Evolutionary conservation across 1,140 invertebrate species (phyloP).

Genomic region (Halictus rubicundus): DNA sequence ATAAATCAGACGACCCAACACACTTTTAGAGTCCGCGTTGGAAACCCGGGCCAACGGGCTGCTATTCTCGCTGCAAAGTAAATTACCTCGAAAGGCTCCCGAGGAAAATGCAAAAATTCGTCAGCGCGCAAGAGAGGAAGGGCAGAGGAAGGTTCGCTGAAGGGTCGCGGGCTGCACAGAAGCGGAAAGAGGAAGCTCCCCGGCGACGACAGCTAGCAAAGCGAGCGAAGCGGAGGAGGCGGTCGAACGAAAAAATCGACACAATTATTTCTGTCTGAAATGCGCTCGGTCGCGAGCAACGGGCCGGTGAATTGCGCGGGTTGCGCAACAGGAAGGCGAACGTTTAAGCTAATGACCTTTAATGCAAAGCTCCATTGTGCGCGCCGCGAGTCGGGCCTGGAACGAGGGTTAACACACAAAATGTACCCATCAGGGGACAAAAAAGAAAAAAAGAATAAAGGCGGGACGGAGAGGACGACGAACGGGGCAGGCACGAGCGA

Average conservation of each 20-base stretch:
- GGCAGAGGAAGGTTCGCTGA: neutral
- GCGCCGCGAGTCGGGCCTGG: conserved; percentile 45
- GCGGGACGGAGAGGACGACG: neutral
- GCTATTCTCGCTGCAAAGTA: no score
- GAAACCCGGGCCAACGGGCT: no score
- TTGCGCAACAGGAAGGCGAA: conserved; percentile 70
- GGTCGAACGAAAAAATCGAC: conserved; percentile 29
- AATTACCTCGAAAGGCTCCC: no score
- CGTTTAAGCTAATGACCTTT: conserved; percentile 72
- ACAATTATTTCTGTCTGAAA: conserved; percentile 47
- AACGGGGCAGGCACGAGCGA: no score
- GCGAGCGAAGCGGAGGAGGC: neutral
- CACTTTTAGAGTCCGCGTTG: no score
- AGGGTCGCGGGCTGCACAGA: neutral
- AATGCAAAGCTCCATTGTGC: conserved; percentile 67
- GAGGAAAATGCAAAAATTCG: no score
- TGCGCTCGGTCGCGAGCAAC: conserved; percentile 45
- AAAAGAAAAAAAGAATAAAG: conserved; percentile 32
- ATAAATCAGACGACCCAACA: no score
- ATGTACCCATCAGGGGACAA: conserved; percentile 54
- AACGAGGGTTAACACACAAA: conserved; percentile 60
- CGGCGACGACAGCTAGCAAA: neutral
- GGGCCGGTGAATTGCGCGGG: conserved; percentile 58
- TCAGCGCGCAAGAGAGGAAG: no score
- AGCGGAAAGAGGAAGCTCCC: neutral